phyloP scores from a whole-genome alignment of 2,797 vertebrate genomes.

The Limnodromus scolopaceus region DNA sequence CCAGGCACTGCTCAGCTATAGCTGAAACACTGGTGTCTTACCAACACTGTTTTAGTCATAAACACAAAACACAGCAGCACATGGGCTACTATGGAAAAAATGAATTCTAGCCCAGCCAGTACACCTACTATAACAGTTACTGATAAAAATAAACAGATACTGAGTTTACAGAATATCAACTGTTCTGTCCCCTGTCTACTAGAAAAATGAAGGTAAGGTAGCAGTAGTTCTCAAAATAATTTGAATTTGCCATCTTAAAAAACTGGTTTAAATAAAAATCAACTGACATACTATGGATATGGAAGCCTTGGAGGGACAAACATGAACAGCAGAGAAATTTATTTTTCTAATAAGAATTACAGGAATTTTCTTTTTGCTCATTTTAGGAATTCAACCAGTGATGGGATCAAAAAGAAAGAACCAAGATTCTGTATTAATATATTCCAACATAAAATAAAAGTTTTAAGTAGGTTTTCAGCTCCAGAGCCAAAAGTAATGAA shows the following conservation, averaged over 20 bases:
- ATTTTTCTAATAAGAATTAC: background rate
- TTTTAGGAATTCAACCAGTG: background rate
- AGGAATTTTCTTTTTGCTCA: background rate
- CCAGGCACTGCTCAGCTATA: background rate
- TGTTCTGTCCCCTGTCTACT: background rate
- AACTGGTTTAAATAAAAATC: background rate
- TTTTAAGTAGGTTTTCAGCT: background rate
- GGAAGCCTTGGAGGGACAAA: background rate
- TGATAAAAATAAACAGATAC: background rate
- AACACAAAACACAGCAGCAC: background rate
- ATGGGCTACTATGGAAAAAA: background rate
- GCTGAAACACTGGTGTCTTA: background rate
- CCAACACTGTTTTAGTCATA: background rate
- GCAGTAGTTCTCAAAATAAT: background rate
- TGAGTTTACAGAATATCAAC: background rate
- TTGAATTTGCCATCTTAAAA: background rate
- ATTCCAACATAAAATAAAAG: background rate
- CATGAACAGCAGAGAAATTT: accelerated
- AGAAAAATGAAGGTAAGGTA: background rate
- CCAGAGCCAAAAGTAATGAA: background rate
- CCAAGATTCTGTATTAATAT: background rate
- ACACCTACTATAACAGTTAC: accelerated
- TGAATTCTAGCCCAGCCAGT: background rate
- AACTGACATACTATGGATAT: background rate
- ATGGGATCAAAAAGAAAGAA: accelerated